Evolutionary conservation across 2,797 vertebrate genomes (phyloP), one percentile per base, ranked within the genome.

Genomic region (Jordanella pulchra): DNA sequence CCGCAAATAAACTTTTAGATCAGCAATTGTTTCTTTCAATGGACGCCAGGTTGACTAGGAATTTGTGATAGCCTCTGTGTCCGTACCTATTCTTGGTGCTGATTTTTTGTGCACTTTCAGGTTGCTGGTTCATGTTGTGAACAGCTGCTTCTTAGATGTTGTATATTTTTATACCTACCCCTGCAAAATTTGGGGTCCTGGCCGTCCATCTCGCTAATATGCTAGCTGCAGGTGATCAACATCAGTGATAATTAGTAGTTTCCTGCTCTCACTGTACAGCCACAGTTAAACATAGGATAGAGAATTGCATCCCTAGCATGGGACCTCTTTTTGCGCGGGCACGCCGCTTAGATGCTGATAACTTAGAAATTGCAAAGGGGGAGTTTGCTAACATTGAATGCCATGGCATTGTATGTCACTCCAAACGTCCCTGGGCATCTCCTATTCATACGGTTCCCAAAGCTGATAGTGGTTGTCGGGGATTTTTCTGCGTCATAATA

Each of bases 131-230:
- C 21, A 67, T 54, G 30, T 67, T 3, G 12, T n/a, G n/a, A n/a
- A n/a, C n/a, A n/a, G n/a, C 30, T 39, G 65, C 32, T 53, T 65
- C 13, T n/a, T 67, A 7, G 47, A 67, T n/a, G 44, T 15, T 66
- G 21, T 44, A 4, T 48, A 42, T 47, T 66, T 66, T 50, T 17
- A 32, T 11, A n/a, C 27, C 25, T 53, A 67, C 12, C 21, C 28
- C 3, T 51, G 30, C 25, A 53, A 27, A 13, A 18, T 67, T 28
- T 28, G 48, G 5, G 12, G 9, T 1, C 25, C 28, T 2, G 12
- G 17, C 27, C 27, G 17, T 58, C 28, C 65, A 21, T 7, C 28
- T 67, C 14, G 47, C 48, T 67, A 39, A n/a, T 23, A 53, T 51
- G 65, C 48, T 53, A 1, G 2, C 48, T 4, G 25, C 11, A 3